phyloP scores from a whole-genome alignment of 2,113 vertebrate genomes.

The Choloepus hoffmanni region DNA sequence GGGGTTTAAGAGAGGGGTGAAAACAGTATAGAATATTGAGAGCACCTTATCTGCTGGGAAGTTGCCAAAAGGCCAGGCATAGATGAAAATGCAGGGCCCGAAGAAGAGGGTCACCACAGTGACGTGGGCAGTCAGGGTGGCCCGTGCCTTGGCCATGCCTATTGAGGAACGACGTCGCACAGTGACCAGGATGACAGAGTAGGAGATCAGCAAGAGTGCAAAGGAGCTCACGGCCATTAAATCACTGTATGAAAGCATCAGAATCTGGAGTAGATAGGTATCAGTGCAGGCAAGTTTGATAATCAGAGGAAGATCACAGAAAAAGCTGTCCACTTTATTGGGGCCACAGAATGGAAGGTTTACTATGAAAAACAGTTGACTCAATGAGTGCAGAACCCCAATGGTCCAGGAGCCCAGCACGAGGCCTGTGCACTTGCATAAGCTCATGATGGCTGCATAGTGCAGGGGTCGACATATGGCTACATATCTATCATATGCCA shows the following conservation, averaged over 20 bases:
- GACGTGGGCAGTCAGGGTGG: constrained; percentile 39
- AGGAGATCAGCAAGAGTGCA: constrained; percentile 28
- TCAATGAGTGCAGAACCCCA: constrained; percentile 62
- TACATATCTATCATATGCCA: constrained; percentile 65
- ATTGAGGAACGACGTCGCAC: background rate
- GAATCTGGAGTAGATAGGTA: background rate
- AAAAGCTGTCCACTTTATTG: constrained; percentile 57
- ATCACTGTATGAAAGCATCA: constrained; percentile 21
- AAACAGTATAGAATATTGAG: too few species aligned
- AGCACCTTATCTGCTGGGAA: too few species aligned
- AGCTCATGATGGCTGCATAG: constrained; percentile 46
- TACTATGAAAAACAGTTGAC: background rate
- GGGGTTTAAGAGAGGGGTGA: too few species aligned
- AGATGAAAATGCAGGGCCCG: constrained; percentile 9
- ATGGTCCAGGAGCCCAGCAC: constrained; percentile 25
- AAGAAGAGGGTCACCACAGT: constrained; percentile 54
- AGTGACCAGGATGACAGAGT: background rate
- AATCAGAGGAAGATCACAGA: constrained; percentile 55
- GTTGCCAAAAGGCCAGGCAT: background rate
- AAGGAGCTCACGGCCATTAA: constrained; percentile 11
- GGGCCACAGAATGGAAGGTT: constrained; percentile 60
- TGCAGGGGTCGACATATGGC: constrained; percentile 60
- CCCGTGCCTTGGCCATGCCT: constrained; percentile 28
- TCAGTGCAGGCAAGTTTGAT: constrained; percentile 59
- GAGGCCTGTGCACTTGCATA: background rate